These are phyloP conservation scores for Lepisosteus oculatus DNA, from an alignment of 2,113 vertebrate species.

Conservation along the genomic window DNA sequence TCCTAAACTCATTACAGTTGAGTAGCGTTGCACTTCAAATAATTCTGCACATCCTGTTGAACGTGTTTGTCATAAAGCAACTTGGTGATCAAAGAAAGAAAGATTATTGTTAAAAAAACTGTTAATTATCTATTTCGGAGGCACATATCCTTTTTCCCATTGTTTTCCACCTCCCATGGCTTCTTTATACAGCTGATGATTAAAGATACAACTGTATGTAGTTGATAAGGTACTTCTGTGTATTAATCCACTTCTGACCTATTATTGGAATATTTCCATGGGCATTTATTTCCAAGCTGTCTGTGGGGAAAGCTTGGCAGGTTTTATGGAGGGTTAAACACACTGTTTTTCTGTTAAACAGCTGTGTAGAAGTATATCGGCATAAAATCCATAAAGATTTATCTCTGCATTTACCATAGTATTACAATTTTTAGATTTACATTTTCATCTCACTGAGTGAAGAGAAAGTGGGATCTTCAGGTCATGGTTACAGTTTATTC, in stretches of 20 bases:
- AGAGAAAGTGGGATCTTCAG: too few relatives aligned
- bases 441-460: conserved; percentile 28
- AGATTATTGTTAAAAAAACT: too few relatives aligned
- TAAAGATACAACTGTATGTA: not conserved
- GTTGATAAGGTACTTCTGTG: conserved; percentile 2
- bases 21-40: too few relatives aligned
- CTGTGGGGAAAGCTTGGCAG: conserved; percentile 20
- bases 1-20: too few relatives aligned
- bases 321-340: conserved; percentile 31
- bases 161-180: not conserved
- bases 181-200: too few relatives aligned
- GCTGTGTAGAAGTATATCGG: conserved; percentile 34
- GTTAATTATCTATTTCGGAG: too few relatives aligned
- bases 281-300: conserved; percentile 30
- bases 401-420: conserved; percentile 34
- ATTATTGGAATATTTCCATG: conserved; percentile 21
- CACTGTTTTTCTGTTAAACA: conserved; percentile 17
- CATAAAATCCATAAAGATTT: conserved; percentile 34
- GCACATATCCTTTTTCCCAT: not conserved
- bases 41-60: too few relatives aligned
- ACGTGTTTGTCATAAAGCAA: too few relatives aligned
- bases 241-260: conserved; percentile 26
- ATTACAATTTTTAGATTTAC: conserved; percentile 25
- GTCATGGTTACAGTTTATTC: too few relatives aligned
- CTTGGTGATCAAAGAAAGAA: too few relatives aligned